These are phyloP conservation scores for Pao palembangensis DNA, from an alignment of 2,113 vertebrate genomes.

Conservation along the genomic window DNA sequence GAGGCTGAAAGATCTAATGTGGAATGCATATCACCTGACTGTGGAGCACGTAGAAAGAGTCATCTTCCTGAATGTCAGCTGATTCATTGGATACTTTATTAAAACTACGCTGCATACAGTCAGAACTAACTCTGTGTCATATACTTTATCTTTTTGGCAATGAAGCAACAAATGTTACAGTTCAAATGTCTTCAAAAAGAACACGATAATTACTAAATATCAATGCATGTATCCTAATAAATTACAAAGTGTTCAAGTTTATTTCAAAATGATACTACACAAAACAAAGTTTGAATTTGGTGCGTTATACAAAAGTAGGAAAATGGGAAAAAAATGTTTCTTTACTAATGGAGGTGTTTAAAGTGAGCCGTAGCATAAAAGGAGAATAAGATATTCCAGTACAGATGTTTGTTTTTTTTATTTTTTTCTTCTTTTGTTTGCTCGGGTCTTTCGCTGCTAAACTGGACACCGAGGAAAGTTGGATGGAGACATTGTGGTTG, in stretches of 20 bases:
- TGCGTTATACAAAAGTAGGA: slow-evolving; percentile 64
- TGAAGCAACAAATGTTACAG: slow-evolving; percentile 20
- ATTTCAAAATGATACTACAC: slow-evolving; percentile 19
- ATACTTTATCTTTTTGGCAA: slow-evolving; percentile 11
- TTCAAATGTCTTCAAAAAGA: slow-evolving; percentile 12
- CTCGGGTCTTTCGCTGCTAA: slow-evolving; percentile 19
- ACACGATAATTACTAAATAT: not conserved
- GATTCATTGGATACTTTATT: no score
- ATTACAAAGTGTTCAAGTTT: slow-evolving; percentile 38
- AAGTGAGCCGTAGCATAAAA: slow-evolving; percentile 28
- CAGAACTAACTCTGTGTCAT: slow-evolving; percentile 9
- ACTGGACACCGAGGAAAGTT: no score
- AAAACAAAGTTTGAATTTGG: slow-evolving; percentile 27
- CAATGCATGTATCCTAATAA: slow-evolving; percentile 40
- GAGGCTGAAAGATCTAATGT: slow-evolving; percentile 4
- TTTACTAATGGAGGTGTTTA: slow-evolving; percentile 28
- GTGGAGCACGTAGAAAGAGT: not conserved
- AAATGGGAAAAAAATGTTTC: slow-evolving; percentile 24
- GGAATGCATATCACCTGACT: slow-evolving; percentile 4
- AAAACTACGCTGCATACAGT: not conserved
- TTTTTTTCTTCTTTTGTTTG: slow-evolving; percentile 5
- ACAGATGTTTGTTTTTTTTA: slow-evolving; percentile 18
- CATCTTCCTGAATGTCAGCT: no score
- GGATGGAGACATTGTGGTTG: no score
- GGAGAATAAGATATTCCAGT: slow-evolving; percentile 40